Base-by-base conservation (phyloP, 2,113 vertebrate species). In the Mirounga angustirostris region DNA sequence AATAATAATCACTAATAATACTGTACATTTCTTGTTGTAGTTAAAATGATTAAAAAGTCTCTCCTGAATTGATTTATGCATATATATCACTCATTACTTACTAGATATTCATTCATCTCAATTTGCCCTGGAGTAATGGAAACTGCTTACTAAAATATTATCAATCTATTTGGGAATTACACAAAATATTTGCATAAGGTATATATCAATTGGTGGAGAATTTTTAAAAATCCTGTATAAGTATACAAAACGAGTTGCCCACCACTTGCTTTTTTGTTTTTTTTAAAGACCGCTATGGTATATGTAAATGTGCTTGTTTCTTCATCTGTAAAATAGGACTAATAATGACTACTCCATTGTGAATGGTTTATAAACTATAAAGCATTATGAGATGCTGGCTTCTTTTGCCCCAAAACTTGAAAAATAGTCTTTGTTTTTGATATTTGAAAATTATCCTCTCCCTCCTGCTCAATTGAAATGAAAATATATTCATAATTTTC, bases 21-120 rank as follows among this genome's bases (percentile, higher is more conserved):
- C 11, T 69, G 13, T 87, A 90, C 84, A 56, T 93, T 97, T 96
- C 76, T 98, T 74, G 43, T 15, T 81, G 40, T 89, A 80, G 89
- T 93, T 83, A 97, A 94, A 97, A 84, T 97, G 91, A 96, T 97
- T 98, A 94, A 95, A 92, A 95, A 94, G 50, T 87, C 90, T 97
- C 71, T 95, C 43, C 85, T 91, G 76, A 97, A 83, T 86, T 89
- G 94, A 95, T 95, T 97, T 93, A 95, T 97, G 82, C 61, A 83
- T 65, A 43, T 69, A 52, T 65, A 95, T 97, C 95, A 95, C 58
- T 96, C 92, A 97, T 92, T 95, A 89, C 36, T 95, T 95, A 67
- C 56, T 97, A 63, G 65, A 84, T 95, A 58, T 76, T 97, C 93
- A 97, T 98, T 97, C 86, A 94, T 98, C 93, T 96, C 86, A 83